Evolutionary conservation across 2,113 vertebrate genomes (phyloP), one percentile per base, ranked within the genome.

Genomic region (Etheostoma cragini): DNA sequence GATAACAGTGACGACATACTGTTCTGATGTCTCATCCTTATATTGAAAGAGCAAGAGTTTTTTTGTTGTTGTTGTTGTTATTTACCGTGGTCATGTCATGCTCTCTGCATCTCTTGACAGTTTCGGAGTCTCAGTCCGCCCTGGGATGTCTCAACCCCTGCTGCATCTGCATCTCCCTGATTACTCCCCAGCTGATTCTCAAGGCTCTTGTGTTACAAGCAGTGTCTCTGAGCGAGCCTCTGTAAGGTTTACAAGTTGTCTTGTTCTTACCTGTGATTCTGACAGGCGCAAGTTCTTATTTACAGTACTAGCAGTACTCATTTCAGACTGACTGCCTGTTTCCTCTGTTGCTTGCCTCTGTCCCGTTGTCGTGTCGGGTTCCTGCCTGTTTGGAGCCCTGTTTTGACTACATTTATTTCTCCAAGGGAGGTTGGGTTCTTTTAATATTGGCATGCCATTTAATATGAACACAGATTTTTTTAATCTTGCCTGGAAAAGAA

Each of bases 121-220:
- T 53, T 70, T 21, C 8, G 7, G 54, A 50, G 68, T 77, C 11
- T 7, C 45, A 45, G 68, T 77, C 57, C 33, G 45, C 54, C 24
- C 21, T 15, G 42, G 33, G 46, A 49, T 56, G 52, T 70, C 64
- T 85, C 64, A 63, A 63, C 71, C 57, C 46, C 63, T 46, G 78
- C 72, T 64, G 72, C 62, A 70, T 76, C 72, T 79, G 52, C 67
- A 82, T 73, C 58, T 72, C 49, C 53, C 47, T 70, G 75, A 76
- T 77, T 76, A 64, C 33, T 30, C 56, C 30, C 30, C 63, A 80
- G 71, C 46, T 81, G 69, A 68, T 38, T 76, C 50, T 62, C 26
- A 11, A 47, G 24, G 54, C 56, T 42, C 8, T 58, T 57, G 26
- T 74, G 57, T 73, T 64, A 57, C 11, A 24, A 6, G 16, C 24